Evolutionary conservation across 2,113 vertebrate genomes (phyloP).

Genomic region (Dipodomys stephensi): DNA sequence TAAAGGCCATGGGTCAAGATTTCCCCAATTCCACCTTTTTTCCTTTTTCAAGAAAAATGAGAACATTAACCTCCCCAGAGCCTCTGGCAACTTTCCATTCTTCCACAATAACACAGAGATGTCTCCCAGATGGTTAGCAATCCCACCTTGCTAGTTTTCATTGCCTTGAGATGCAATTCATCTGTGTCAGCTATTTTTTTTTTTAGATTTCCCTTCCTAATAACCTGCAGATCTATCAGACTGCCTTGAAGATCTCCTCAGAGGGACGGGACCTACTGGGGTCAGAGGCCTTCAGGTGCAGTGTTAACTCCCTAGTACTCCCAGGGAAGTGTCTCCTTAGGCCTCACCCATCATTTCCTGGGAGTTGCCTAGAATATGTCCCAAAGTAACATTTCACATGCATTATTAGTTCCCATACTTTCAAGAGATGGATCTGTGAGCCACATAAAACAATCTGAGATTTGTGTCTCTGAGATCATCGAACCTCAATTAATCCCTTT

Average conservation of each 20-base stretch:
- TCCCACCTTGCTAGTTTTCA: conserved; percentile 18
- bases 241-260: background rate
- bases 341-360: background rate
- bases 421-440: conserved; percentile 37
- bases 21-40: background rate
- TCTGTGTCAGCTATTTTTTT: conserved; percentile 18
- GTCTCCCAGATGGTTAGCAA: background rate
- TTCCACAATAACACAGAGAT: conserved; percentile 10
- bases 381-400: background rate
- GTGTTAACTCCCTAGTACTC: background rate
- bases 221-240: background rate
- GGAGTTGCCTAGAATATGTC: background rate
- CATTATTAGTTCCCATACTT: background rate
- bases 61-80: background rate
- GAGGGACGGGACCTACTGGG: background rate
- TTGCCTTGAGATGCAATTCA: background rate
- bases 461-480: background rate
- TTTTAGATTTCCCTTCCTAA: background rate
- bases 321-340: background rate
- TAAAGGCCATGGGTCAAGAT: background rate
- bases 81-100: conserved; percentile 11
- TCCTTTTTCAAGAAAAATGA: conserved; percentile 5
- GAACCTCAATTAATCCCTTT: conserved; percentile 1
- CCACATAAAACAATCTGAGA: background rate
- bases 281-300: background rate